Evolutionary conservation across 2,888 invertebrate genomes (phyloP).

Genomic region (Synergus itoensis): DNA sequence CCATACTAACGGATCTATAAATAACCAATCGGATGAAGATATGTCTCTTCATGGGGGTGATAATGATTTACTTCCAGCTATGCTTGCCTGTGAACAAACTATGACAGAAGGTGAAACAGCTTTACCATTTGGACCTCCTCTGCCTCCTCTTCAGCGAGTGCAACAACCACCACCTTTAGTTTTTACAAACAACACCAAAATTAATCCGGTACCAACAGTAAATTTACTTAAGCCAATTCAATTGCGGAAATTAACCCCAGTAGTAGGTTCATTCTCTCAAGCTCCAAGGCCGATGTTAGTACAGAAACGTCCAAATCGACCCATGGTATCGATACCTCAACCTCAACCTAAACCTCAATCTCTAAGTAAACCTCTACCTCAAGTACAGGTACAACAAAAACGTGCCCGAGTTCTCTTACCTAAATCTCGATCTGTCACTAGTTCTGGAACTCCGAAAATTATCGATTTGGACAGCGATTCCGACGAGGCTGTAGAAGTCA

Average conservation of each 20-base stretch:
- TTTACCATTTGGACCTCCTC: constrained; percentile 49
- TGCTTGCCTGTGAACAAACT: constrained; percentile 67
- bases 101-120: constrained; percentile 67
- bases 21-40: constrained; percentile 57
- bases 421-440: constrained; percentile 41
- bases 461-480: constrained; percentile 69
- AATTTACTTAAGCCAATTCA: constrained; percentile 59
- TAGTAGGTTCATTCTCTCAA: constrained; percentile 8
- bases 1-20: constrained; percentile 54
- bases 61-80: constrained; percentile 48
- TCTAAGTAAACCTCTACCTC: neutral
- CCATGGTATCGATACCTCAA: constrained; percentile 62
- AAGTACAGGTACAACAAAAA: constrained; percentile 38
- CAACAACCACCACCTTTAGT: constrained; percentile 29
- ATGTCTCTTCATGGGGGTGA: constrained; percentile 48
- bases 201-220: constrained; percentile 64
- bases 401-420: constrained; percentile 50
- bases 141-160: neutral
- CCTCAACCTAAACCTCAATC: constrained; percentile 44
- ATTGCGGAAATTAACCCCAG: constrained; percentile 41
- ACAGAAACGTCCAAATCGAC: constrained; percentile 49
- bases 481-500: constrained; percentile 60
- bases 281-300: neutral
- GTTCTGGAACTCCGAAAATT: constrained; percentile 56
- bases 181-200: constrained; percentile 51